A percentile compares a stretch with the other conserved stretches of the same genome.
Evolutionary conservation across 2,797 vertebrate genomes (phyloP).

Genomic region (Heliangelus exortis): DNA sequence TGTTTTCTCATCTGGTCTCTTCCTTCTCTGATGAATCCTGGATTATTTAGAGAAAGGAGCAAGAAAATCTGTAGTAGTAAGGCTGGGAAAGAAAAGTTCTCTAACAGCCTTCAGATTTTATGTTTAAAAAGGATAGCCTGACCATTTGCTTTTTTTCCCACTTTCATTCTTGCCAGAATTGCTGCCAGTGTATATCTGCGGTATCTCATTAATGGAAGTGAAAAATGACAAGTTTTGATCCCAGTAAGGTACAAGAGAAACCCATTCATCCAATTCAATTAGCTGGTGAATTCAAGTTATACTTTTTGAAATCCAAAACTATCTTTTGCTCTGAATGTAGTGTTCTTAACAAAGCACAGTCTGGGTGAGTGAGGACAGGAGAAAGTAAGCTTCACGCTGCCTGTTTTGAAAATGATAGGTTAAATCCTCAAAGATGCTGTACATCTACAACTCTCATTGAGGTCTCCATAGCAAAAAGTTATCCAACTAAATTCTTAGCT

Average conservation of each 20-base stretch:
- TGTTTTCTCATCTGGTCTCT: background rate
- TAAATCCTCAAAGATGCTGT: constrained; percentile 21
- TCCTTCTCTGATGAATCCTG: background rate
- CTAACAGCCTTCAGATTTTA: constrained; percentile 4
- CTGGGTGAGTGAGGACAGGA: background rate
- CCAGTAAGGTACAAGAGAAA: background rate
- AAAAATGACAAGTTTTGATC: constrained; percentile 47
- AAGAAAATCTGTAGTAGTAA: background rate
- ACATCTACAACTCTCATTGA: background rate
- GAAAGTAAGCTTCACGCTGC: background rate
- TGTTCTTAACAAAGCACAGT: background rate
- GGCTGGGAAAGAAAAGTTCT: background rate
- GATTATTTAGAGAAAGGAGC: background rate
- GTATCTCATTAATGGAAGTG: constrained; percentile 27
- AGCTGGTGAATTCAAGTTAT: constrained; percentile 23
- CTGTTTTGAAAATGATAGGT: background rate
- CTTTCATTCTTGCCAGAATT: constrained; percentile 14
- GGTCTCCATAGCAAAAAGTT: background rate
- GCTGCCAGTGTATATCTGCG: background rate
- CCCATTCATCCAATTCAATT: constrained; percentile 23
- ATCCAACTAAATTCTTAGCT: background rate
- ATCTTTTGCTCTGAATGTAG: background rate
- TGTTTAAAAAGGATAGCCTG: constrained; percentile 11
- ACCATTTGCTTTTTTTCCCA: constrained; percentile 24
- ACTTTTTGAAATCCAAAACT: constrained; percentile 12